Base-by-base conservation (phyloP, 2,113 vertebrate species). In the Rhizomys pruinosus region DNA sequence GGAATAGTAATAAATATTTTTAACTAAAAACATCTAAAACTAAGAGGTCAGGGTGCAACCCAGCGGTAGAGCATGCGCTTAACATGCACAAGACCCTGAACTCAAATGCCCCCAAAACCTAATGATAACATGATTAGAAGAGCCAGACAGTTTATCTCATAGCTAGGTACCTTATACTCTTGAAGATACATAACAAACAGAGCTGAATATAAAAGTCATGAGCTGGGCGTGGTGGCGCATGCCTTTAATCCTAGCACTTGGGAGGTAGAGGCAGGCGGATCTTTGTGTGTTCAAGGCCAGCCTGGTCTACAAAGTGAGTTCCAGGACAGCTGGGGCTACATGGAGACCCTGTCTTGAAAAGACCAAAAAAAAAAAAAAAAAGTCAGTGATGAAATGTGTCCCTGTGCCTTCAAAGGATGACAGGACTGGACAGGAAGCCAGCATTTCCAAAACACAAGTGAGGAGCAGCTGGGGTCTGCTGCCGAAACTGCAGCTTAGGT, bases 81-180 rank as follows among this genome's bases (percentile, higher is more conserved):
- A 42, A 23, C 34, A 27, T 10, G 25, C 15, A 57, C 44, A 39
- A 11, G 7, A 3, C n/a, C 59, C 61, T 32, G 27, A 9, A 9
- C 32, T 66, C 27, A 25, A 13, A 42, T 52, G 29, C 44, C 20
- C 52, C 52, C 32, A 57, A 10, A 44, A 68, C 15, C 11, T 16
- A 68, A 79, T 34, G 90, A 42, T 76, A 66, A 37, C 39, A 22
- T 0, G 8, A 52, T n/a, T 52, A 17, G n/a, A 64, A 95, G 82
- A 52, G 61, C 66, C 0, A 37, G 17, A 79, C 8, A 20, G 55
- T 72, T 68, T 89, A 64, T 59, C 73, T 59, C 17, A 15, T 20
- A 22, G 85, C 81, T 72, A 22, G 85, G 77, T 72, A 73, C 78
- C 74, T 78, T 55, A 72, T 79, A 82, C 42, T 55, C 85, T 78